These are phyloP conservation scores for Hydrolagus affinis DNA, from an alignment of 2,113 vertebrate species.

Conservation along the genomic window DNA sequence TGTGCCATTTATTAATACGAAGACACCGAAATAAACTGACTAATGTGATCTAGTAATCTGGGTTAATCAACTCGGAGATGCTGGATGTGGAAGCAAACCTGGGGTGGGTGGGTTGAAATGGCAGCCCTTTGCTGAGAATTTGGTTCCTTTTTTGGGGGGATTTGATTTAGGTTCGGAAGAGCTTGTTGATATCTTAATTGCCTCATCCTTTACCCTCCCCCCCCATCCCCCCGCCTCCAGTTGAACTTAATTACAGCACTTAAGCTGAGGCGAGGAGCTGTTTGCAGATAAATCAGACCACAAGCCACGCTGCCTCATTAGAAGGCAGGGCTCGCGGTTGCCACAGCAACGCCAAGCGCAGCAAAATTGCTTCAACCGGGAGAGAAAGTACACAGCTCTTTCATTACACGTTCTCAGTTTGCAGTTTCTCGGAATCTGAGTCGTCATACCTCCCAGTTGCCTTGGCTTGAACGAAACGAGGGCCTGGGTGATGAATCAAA, in stretches of 20 bases:
- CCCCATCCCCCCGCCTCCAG: no score
- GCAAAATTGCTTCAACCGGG: background rate
- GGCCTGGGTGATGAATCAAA: background rate
- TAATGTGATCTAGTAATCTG: background rate
- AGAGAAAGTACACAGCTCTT: background rate
- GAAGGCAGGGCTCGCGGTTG: background rate
- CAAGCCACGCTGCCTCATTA: background rate
- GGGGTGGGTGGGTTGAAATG: background rate
- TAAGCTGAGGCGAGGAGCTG: background rate
- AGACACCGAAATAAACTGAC: background rate
- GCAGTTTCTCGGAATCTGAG: background rate
- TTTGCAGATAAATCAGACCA: slow-evolving; percentile 1
- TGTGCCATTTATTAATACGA: background rate
- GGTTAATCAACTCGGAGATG: no score
- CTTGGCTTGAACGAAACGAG: no score
- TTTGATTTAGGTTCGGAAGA: background rate
- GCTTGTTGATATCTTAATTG: background rate
- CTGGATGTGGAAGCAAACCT: no score
- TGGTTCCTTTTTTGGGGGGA: background rate
- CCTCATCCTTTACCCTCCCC: slow-evolving; percentile 12
- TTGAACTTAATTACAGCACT: slow-evolving; percentile 19
- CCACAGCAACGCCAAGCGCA: background rate
- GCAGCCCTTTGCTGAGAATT: background rate
- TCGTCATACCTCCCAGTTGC: background rate
- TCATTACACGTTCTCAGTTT: background rate